A percentile compares a stretch with the other conserved stretches of the same genome.
Evolutionary conservation across 2,888 invertebrate species (phyloP).

Genomic region (Tenthredo notha): DNA sequence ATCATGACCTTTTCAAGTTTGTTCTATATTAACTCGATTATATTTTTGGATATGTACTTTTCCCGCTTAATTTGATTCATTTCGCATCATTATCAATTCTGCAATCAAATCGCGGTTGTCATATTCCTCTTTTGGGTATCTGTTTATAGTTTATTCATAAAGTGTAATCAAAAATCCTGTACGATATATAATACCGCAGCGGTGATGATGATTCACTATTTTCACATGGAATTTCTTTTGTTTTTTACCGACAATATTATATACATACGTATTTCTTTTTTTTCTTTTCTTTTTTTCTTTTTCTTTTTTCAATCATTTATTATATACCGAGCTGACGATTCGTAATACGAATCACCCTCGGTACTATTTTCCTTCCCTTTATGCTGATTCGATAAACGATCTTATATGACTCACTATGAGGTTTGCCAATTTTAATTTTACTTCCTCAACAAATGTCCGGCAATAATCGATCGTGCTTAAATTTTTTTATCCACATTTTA

Average conservation of each 20-base stretch:
- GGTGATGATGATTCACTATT: slow-evolving; percentile 60
- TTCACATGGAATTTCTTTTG: slow-evolving; percentile 60
- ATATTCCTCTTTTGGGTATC: not conserved
- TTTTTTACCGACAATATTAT: slow-evolving; percentile 28
- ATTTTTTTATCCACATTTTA: not conserved
- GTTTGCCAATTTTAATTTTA: not conserved
- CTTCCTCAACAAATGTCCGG: not conserved
- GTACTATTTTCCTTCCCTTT: not conserved
- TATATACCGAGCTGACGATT: not conserved
- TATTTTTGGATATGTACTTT: not conserved
- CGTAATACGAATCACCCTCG: not conserved
- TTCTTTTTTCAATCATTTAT: not conserved
- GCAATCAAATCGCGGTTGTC: not conserved
- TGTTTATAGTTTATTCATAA: not conserved
- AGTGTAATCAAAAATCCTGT: not conserved
- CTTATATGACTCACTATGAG: not conserved
- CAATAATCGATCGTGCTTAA: not conserved
- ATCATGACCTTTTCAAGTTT: too few relatives aligned
- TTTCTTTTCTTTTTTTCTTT: not conserved
- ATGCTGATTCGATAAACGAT: not conserved
- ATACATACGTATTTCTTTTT: not conserved
- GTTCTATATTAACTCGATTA: too few relatives aligned
- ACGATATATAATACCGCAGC: not conserved
- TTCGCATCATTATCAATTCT: not conserved
- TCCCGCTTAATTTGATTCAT: not conserved